These are phyloP conservation scores for Cirrhinus mrigala DNA, from an alignment of 2,797 vertebrate genomes.

Conservation along the genomic window DNA sequence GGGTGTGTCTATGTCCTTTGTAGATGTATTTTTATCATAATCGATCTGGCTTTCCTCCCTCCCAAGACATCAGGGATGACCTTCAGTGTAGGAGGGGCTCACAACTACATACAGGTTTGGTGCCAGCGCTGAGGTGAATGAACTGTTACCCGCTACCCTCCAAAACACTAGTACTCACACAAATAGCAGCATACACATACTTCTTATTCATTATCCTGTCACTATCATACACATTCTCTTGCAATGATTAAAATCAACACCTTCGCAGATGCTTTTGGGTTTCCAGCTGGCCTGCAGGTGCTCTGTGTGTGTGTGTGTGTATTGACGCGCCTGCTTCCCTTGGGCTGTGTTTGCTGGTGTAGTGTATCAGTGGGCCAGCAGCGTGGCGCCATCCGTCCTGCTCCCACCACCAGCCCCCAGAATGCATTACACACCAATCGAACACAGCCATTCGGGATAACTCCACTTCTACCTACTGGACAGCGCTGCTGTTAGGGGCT, in stretches of 20 bases:
- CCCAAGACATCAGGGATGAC: constrained; percentile 72
- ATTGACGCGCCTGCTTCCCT: constrained; percentile 76
- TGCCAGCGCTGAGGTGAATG: not conserved
- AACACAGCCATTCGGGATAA: constrained; percentile 97
- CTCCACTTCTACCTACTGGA: constrained; percentile 84
- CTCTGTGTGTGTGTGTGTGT: constrained; percentile 61
- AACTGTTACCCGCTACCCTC: not conserved
- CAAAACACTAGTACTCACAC: constrained; percentile 8
- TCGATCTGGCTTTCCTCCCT: constrained; percentile 74
- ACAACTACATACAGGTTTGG: constrained; percentile 18
- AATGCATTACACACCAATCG: constrained; percentile 95
- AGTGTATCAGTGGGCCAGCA: constrained; percentile 94
- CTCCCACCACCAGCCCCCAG: constrained; percentile 87
- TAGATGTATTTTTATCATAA: constrained; percentile 81
- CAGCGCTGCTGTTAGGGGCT: constrained; percentile 73
- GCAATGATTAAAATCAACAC: constrained; percentile 39
- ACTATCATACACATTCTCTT: constrained; percentile 24
- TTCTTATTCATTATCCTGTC: constrained; percentile 26
- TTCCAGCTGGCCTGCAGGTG: constrained; percentile 49
- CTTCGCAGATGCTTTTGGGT: constrained; percentile 21
- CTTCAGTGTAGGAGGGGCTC: constrained; percentile 77
- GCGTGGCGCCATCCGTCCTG: constrained; percentile 92
- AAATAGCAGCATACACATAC: constrained; percentile 29
- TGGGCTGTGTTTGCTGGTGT: constrained; percentile 79
- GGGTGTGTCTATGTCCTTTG: constrained; percentile 55